These are phyloP conservation scores for Carabus problematicus DNA, from an alignment of 2,888 invertebrate genomes.

Conservation along the genomic window DNA sequence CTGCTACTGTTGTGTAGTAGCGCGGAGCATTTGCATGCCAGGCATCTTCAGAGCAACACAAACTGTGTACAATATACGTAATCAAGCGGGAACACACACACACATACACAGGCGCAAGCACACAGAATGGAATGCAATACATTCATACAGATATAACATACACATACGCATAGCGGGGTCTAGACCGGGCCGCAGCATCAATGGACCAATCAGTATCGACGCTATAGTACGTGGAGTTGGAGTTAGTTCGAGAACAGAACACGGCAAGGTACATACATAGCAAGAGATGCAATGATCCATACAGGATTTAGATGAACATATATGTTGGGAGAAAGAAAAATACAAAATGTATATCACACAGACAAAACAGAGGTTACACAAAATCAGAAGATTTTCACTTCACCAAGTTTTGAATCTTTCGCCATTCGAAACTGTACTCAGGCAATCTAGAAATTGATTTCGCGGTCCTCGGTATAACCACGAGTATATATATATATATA, in stretches of 20 bases:
- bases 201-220: constrained; percentile 34
- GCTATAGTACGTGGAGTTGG: constrained; percentile 9
- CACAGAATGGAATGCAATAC: neutral
- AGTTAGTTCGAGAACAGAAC: neutral
- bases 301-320: neutral
- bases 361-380: neutral
- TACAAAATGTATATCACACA: neutral
- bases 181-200: constrained; percentile 1
- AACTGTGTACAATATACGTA: constrained; percentile 35
- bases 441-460: no score
- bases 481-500: neutral
- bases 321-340: neutral
- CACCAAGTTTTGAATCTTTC: no score
- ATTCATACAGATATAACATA: no score
- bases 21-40: constrained; percentile 36
- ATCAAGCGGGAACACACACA: constrained; percentile 12
- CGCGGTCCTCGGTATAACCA: no score
- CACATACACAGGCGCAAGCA: neutral
- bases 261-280: neutral
- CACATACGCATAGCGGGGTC: no score
- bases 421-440: no score
- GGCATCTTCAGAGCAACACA: constrained; percentile 29
- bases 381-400: no score
- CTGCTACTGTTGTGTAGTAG: constrained; percentile 10
- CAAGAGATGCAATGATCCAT: no score